These are phyloP conservation scores for Chrosomus eos DNA, from an alignment of 2,797 vertebrate species.

Conservation along the genomic window DNA sequence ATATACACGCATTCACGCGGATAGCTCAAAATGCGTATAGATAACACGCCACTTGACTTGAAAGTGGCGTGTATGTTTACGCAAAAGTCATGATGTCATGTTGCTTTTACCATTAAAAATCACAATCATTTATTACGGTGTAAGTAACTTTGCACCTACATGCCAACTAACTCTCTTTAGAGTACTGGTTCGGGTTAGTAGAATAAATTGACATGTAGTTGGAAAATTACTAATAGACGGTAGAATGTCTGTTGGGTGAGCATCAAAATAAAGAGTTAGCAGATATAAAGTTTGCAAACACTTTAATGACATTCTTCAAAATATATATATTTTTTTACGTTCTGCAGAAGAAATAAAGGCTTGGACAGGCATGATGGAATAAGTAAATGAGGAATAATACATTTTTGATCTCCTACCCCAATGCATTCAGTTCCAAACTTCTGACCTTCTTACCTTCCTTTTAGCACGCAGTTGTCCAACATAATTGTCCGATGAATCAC, in stretches of 20 bases:
- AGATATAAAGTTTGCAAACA: not conserved
- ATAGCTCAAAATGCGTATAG: no score
- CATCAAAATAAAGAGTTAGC: not conserved
- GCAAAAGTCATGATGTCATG: no score
- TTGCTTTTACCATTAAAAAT: no score
- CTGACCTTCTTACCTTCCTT: constrained; percentile 80
- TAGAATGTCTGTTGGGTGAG: not conserved
- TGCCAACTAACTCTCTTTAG: not conserved
- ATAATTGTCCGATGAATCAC: constrained; percentile 85
- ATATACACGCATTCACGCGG: no score
- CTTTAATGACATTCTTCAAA: not conserved
- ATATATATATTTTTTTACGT: not conserved
- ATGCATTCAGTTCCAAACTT: not conserved
- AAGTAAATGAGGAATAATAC: no score
- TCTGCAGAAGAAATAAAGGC: not conserved
- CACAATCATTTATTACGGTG: no score
- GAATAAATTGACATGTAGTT: not conserved
- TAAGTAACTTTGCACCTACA: not conserved
- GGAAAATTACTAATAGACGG: no score
- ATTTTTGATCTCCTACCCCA: not conserved
- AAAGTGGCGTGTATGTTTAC: no score
- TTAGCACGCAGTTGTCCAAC: constrained; percentile 86
- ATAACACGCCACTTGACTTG: no score
- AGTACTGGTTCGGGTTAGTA: not conserved
- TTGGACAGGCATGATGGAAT: not conserved